Conservation (phyloP, 2,797 vertebrate species). For the Buphagus erythrorhynchus region DNA sequence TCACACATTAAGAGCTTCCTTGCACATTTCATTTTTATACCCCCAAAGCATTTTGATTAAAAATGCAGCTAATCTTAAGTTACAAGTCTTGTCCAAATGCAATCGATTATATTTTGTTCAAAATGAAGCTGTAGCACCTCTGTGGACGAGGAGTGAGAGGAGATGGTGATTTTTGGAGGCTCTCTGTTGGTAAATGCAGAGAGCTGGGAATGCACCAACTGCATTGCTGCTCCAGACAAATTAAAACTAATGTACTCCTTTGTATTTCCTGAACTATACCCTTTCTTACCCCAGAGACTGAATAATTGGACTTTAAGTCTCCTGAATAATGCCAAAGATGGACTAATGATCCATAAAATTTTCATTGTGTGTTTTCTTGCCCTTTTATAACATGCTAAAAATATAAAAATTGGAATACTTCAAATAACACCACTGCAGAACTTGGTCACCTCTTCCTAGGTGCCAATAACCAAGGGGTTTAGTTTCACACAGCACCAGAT, state of each 20-base stretch:
- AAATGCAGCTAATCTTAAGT: background rate
- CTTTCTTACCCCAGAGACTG: background rate
- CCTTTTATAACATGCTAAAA: background rate
- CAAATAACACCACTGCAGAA: background rate
- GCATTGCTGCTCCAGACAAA: background rate
- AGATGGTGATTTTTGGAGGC: background rate
- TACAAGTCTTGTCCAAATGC: background rate
- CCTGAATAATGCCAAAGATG: background rate
- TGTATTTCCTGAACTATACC: background rate
- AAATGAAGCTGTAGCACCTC: background rate
- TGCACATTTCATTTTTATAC: background rate
- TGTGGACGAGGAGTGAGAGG: constrained; percentile 3
- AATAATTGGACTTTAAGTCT: background rate
- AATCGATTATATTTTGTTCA: background rate
- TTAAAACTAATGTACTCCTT: constrained; percentile 30
- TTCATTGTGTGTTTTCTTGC: background rate
- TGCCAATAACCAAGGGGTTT: background rate
- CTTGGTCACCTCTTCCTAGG: background rate
- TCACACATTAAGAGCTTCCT: background rate
- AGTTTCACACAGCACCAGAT: background rate
- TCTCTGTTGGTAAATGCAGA: constrained; percentile 17
- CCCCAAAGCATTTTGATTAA: background rate
- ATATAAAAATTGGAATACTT: background rate
- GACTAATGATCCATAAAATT: background rate
- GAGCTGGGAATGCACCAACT: background rate